Percentiles rank a stretch among this genome's conserved stretches.
Evolutionary conservation across 2,797 vertebrate genomes (phyloP).

Genomic region (Psittacula derbiana): DNA sequence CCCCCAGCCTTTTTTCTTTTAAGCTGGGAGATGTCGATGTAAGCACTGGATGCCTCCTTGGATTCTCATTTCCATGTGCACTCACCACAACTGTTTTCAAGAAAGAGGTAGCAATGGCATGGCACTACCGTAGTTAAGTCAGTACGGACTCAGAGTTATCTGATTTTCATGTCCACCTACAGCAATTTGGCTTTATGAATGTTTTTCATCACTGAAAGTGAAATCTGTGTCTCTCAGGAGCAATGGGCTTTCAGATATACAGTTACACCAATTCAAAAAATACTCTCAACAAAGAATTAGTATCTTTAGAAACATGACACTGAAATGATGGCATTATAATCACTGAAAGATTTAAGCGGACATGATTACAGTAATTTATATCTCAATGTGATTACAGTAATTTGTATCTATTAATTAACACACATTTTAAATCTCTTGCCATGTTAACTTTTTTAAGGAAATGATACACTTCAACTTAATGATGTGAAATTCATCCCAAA

Average conservation of each 20-base stretch:
- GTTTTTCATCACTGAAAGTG: neutral
- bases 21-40: fast-evolving
- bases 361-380: constrained; percentile 52
- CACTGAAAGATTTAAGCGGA: neutral
- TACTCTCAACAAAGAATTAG: neutral
- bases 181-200: neutral
- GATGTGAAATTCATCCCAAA: neutral
- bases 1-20: neutral
- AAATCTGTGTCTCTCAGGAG: neutral
- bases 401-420: constrained; percentile 48
- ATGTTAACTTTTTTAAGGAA: constrained; percentile 25
- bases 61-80: neutral
- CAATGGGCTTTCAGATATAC: neutral
- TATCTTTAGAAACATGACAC: constrained; percentile 18
- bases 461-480: neutral
- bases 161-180: neutral
- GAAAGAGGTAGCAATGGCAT: no score
- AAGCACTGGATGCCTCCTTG: neutral
- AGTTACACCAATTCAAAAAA: neutral
- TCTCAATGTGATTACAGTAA: constrained; percentile 30
- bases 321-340: constrained; percentile 4
- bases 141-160: neutral
- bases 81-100: neutral
- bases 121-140: no score
- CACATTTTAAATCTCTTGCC: constrained; percentile 24